phyloP scores from a whole-genome alignment of 2,113 vertebrate genomes.

The Columba janthina region DNA sequence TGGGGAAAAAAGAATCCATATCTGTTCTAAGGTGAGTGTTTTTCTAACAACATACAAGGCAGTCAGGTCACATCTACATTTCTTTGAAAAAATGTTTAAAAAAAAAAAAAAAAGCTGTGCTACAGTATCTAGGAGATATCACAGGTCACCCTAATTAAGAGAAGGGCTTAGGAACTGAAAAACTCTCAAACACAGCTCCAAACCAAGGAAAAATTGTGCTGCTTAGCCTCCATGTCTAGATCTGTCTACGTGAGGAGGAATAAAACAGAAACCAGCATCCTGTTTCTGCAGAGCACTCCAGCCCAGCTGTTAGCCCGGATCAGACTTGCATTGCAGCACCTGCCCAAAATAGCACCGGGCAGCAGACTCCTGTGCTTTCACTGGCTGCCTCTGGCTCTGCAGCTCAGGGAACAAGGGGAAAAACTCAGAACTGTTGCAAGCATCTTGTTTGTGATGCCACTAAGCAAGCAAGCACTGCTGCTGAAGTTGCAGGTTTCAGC shows the following conservation, averaged over 20 bases:
- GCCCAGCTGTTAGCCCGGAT: constrained; percentile 56
- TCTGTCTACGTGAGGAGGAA: background rate
- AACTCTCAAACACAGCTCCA: background rate
- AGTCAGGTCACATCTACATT: background rate
- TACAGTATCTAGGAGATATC: background rate
- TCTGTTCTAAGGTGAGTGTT: background rate
- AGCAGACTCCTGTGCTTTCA: constrained; percentile 21
- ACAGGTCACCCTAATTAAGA: background rate
- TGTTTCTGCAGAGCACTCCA: background rate
- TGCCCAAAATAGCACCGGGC: constrained; percentile 35
- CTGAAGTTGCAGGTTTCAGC: background rate
- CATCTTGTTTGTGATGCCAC: background rate
- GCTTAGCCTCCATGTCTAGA: background rate
- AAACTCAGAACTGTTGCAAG: background rate
- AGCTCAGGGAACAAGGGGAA: background rate
- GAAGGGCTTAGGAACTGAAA: background rate
- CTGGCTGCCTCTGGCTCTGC: constrained; percentile 24
- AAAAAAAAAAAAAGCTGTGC: background rate
- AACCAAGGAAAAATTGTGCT: background rate
- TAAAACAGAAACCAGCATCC: background rate
- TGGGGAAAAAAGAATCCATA: too few species aligned
- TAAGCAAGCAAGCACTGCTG: background rate
- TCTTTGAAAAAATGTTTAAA: background rate
- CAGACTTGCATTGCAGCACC: constrained; percentile 36
- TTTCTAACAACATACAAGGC: background rate